Base-by-base conservation (phyloP, 1,140 invertebrate genomes). In the Harpegnathos saltator region DNA sequence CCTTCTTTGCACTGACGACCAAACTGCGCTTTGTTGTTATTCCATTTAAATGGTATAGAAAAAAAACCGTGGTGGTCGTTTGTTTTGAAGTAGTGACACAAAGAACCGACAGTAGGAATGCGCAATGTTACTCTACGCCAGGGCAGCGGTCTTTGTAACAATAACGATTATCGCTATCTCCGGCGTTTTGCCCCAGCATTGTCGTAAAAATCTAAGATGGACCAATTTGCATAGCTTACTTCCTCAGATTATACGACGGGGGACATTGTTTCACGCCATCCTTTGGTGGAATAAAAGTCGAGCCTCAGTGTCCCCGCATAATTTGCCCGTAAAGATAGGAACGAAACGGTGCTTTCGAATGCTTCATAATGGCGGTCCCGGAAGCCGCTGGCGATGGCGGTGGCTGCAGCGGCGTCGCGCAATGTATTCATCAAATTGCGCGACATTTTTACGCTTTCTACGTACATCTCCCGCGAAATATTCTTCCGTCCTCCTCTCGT, bases 241-340 rank as follows among this genome's bases (percentile, higher is more conserved):
- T 72, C 14, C 7, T 50, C 48, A 81, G 84, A 63, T 85, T 82
- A 71, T 82, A 71, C 85, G 73, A 85, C 84, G 61, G n/a, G 19
- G 56, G 56, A 68, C 85, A 81, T 71, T 83, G 85, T 75, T 83
- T 73, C 65, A 29, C 61, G 22, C 50, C 85, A 48, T 58, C 62
- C 38, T 62, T 56, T n/a, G 7, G 14, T 33, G 29, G 63, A 72
- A 74, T 61, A 59, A 85, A 83, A 86, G 84, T 75, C 56, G 80
- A 33, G 63, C 58, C 71, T 66, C 24, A 50, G 56, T 29, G 66
- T 65, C n/a, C 3, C 24, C 24, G 86, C 62, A 86, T 87, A 87
- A 87, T 87, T 84, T 56, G 33, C 81, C 86, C 86, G 81, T 87
- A 87, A 87, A 86, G 65, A 84, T 80, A 50, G 68, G 44, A 65